Evolutionary conservation across 2,797 vertebrate species (phyloP).

Genomic region (Sebastes vulpes): DNA sequence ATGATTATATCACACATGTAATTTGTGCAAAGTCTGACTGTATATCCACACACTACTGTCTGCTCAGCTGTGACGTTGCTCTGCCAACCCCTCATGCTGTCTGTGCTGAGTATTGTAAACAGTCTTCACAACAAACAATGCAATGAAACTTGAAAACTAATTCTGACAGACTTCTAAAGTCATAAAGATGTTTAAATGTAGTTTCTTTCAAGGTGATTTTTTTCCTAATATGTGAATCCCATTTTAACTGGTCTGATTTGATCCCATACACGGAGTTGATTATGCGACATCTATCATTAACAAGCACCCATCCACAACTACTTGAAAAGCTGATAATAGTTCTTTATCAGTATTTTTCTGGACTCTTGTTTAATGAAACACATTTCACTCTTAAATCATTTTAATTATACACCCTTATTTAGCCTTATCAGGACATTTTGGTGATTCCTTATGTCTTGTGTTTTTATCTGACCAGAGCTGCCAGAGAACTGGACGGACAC

Average conservation of each 20-base stretch:
- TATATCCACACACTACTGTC: background rate
- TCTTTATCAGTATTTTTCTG: background rate
- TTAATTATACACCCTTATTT: background rate
- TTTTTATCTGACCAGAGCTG: conserved; percentile 81
- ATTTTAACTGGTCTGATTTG: background rate
- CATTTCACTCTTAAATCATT: background rate
- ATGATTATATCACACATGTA: background rate
- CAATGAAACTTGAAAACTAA: background rate
- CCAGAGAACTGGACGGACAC: conserved; percentile 93
- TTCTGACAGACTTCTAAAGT: background rate
- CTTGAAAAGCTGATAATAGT: background rate
- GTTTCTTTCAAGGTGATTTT: background rate
- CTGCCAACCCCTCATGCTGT: conserved; percentile 7
- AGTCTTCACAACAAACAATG: background rate
- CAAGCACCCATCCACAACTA: background rate
- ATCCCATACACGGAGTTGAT: background rate
- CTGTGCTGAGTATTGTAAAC: conserved; percentile 5
- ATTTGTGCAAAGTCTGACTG: conserved; percentile 4
- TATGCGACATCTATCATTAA: background rate
- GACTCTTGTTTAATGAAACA: background rate
- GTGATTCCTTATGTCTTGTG: background rate
- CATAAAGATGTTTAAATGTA: background rate
- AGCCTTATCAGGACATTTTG: background rate
- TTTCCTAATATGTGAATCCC: background rate
- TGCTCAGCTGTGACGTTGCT: conserved; percentile 21